These are phyloP conservation scores for Chouioia cunea DNA, from an alignment of 2,888 invertebrate species.

Conservation along the genomic window DNA sequence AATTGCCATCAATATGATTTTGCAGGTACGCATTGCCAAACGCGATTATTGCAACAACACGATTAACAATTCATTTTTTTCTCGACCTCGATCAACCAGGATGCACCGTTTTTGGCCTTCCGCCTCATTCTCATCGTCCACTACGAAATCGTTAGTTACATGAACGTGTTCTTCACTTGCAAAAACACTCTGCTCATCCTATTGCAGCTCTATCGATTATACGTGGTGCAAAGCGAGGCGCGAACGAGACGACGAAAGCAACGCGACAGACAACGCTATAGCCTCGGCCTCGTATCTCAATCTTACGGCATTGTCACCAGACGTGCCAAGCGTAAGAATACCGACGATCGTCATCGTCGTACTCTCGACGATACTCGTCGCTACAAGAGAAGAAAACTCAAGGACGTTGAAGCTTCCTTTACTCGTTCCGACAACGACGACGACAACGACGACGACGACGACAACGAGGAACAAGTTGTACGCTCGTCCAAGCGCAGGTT, in stretches of 20 bases:
- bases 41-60: background rate
- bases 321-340: constrained; percentile 6
- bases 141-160: constrained; percentile 91
- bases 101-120: constrained; percentile 90
- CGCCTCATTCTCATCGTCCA: constrained; percentile 87
- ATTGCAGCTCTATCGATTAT: constrained; percentile 86
- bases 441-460: constrained; percentile 48
- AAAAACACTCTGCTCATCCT: constrained; percentile 91
- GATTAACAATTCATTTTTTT: constrained; percentile 20
- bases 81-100: too few relatives aligned
- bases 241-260: constrained; percentile 64
- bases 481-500: background rate
- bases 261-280: constrained; percentile 53
- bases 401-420: constrained; percentile 53
- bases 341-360: background rate
- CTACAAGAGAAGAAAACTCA: background rate
- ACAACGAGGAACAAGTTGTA: background rate
- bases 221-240: constrained; percentile 81
- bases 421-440: constrained; percentile 54
- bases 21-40: constrained; percentile 67
- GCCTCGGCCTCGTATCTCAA: constrained; percentile 62
- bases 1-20: constrained; percentile 87
- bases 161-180: constrained; percentile 97
- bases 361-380: background rate
- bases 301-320: constrained; percentile 33